Evolutionary conservation across 2,797 vertebrate species (phyloP), one percentile per base, ranked within the genome.

Genomic region (Arrhamphus sclerolepis): DNA sequence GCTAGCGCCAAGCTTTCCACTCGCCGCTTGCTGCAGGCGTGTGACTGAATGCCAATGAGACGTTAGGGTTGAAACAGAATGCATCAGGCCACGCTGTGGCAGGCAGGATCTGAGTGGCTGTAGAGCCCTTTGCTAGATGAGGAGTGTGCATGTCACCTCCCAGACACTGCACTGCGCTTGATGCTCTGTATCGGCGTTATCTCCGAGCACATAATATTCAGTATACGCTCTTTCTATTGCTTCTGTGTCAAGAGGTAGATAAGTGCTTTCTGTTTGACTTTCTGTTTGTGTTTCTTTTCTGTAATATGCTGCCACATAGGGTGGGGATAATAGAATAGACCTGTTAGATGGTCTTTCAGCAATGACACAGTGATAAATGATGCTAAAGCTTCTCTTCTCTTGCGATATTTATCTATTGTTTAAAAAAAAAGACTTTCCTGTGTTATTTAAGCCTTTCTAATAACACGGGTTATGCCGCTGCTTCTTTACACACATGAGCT

Each of bases 41-140:
- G 87, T 56, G 53, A 59, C 88, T 87, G 89, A 87, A 91, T 89
- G 84, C 85, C 87, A 87, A 90, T 89, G 85, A 89, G 88, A 87
- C 77, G 66, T 89, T 80, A 84, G 70, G 74, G 62, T 49, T 59
- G 58, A 81, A 68, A 62, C 46, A 10, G 71, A 54, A 53, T 71
- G 78, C 73, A 77, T 78, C 57, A 39, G 56, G 68, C 65, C 46
- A 20, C 55, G 60, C 66, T 13, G 46, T 38, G 66, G 72, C 70
- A 44, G 76, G 44, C 62, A 2, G 70, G 44, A 59, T 83, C 43
- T 34, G 63, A 75, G 72, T 56, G 66, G 56, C 69, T 78, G 63
- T 28, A 72, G 77, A 75, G 72, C 71, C 66, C 72, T 82, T 78
- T 50, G 70, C 75, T 69, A 42, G 79, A 74, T 67, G 77, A 73